A percentile compares a stretch with the other conserved stretches of the same genome.
Evolutionary conservation across 92 coral and sea anemone species (phyloP).

Genomic region (Porites divaricata): DNA sequence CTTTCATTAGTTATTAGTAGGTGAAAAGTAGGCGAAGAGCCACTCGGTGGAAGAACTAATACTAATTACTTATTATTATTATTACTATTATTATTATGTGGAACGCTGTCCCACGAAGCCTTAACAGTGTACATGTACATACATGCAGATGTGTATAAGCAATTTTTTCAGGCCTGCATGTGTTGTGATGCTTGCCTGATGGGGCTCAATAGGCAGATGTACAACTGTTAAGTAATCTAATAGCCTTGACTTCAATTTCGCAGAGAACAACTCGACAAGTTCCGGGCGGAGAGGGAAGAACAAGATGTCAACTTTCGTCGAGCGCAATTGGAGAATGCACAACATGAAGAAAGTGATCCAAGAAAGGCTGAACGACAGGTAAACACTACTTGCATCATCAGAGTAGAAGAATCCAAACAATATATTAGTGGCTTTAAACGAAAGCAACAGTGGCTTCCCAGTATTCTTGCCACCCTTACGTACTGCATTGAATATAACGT

Average conservation of each 20-base stretch:
- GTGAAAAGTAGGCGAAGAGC: slow-evolving; percentile 15
- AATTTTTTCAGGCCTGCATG: slow-evolving; percentile 24
- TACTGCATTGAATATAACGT: slow-evolving; percentile 30
- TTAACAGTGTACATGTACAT: slow-evolving; percentile 26
- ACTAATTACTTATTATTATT: not conserved
- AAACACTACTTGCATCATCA: slow-evolving; percentile 22
- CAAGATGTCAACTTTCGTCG: slow-evolving; percentile 8
- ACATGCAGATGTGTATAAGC: slow-evolving; percentile 15
- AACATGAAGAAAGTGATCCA: slow-evolving; percentile 3
- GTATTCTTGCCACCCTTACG: slow-evolving; percentile 17
- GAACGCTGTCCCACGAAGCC: not conserved
- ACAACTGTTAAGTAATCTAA: slow-evolving; percentile 19
- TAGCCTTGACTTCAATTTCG: slow-evolving; percentile 21
- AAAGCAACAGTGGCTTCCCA: slow-evolving; percentile 26
- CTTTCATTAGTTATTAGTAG: not conserved
- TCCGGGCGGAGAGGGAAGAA: slow-evolving; percentile 3
- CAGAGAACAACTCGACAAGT: slow-evolving; percentile 15
- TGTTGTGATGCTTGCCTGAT: slow-evolving; percentile 19
- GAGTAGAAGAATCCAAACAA: slow-evolving; percentile 20
- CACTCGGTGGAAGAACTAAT: slow-evolving; percentile 22
- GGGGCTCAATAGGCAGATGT: slow-evolving; percentile 27
- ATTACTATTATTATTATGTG: slow-evolving; percentile 17
- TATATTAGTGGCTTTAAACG: not conserved
- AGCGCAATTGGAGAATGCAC: slow-evolving; percentile 15
- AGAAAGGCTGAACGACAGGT: slow-evolving; percentile 20